Evolutionary conservation across 2,888 invertebrate species (phyloP).

Genomic region (Desoria tigrina): DNA sequence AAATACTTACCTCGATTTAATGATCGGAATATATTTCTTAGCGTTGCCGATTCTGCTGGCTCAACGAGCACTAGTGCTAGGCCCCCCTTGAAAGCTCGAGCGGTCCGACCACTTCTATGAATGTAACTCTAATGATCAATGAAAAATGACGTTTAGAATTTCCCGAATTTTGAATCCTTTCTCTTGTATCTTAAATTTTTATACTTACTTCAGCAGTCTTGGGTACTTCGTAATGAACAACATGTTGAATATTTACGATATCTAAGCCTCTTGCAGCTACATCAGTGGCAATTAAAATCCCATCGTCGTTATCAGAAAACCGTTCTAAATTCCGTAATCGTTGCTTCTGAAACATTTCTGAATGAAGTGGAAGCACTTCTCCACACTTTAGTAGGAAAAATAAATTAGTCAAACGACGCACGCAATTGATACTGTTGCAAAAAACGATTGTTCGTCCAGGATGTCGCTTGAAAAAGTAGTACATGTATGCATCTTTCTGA

Average conservation of each 20-base stretch:
- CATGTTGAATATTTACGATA: conserved; percentile 89
- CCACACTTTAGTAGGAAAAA: conserved; percentile 71
- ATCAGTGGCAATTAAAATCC: conserved; percentile 86
- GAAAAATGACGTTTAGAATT: too few relatives aligned
- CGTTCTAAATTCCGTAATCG: conserved; percentile 89
- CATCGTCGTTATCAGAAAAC: conserved; percentile 69
- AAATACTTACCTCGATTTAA: conserved; percentile 74
- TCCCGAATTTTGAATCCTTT: not conserved
- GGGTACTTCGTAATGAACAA: conserved; percentile 95
- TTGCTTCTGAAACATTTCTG: conserved; percentile 91
- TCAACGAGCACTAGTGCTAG: conserved; percentile 89
- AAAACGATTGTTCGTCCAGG: conserved; percentile 91
- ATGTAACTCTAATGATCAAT: conserved; percentile 73
- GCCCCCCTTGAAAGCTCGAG: conserved; percentile 83
- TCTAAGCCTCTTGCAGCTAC: conserved; percentile 97
- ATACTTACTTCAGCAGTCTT: conserved; percentile 76
- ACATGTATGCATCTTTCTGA: conserved; percentile 88
- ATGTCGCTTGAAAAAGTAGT: conserved; percentile 82
- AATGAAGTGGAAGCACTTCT: conserved; percentile 75
- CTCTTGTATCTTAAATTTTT: not conserved
- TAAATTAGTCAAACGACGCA: conserved; percentile 68
- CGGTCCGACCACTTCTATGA: conserved; percentile 95
- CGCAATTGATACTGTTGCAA: conserved; percentile 90
- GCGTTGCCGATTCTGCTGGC: conserved; percentile 77
- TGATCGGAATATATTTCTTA: conserved; percentile 77